Conservation (phyloP, 2,888 invertebrate genomes). For the Xanthia icteritia region DNA sequence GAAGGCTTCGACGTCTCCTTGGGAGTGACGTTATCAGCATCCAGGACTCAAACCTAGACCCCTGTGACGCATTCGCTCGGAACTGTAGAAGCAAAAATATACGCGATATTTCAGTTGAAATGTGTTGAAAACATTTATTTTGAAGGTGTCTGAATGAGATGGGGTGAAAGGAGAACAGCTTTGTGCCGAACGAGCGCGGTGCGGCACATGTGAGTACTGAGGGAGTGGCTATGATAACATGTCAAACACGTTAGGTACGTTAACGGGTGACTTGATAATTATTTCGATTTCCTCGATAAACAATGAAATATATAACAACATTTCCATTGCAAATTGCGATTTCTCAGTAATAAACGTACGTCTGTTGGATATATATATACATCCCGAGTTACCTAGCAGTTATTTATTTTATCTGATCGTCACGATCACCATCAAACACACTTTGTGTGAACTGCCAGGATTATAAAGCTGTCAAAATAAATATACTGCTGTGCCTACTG, state of each 20-base stretch:
- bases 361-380: conserved; percentile 14
- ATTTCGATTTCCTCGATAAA: conserved; percentile 21
- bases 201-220: not conserved
- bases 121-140: conserved; percentile 39
- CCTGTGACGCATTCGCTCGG: conserved; percentile 33
- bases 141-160: conserved; percentile 27
- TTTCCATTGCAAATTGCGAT: conserved; percentile 34
- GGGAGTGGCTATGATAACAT: conserved; percentile 4
- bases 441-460: conserved; percentile 38
- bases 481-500: conserved; percentile 26
- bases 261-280: conserved; percentile 15
- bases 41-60: conserved; percentile 55
- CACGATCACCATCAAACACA: conserved; percentile 39
- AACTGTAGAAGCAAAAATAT: conserved; percentile 50
- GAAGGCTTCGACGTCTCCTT: conserved; percentile 35
- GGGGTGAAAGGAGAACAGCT: conserved; percentile 21
- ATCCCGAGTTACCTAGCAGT: conserved; percentile 22
- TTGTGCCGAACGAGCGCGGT: conserved; percentile 8
- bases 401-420: conserved; percentile 47
- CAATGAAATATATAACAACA: conserved; percentile 20
- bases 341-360: conserved; percentile 17
- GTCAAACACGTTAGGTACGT: conserved; percentile 16
- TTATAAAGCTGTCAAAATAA: conserved; percentile 61
- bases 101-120: conserved; percentile 49
- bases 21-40: conserved; percentile 64